Base-by-base conservation (phyloP, 2,113 vertebrate genomes). In the Alligator sinensis region DNA sequence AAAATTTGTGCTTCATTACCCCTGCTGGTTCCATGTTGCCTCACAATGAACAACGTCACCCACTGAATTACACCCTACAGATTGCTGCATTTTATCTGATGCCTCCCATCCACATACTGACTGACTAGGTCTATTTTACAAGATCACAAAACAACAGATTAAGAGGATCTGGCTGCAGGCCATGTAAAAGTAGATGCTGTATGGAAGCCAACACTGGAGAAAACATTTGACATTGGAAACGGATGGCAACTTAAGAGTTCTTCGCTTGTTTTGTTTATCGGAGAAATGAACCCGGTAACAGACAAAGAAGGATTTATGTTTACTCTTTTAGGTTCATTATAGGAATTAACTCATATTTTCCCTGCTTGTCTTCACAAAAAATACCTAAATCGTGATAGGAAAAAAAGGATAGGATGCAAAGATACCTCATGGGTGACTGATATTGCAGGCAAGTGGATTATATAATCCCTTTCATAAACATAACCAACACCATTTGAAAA, bases 221-320 rank as follows among this genome's bases (percentile, higher is more conserved):
- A 93, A 94, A 30, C 38, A 91, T 85, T 24, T 91, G 84, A 64
- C 68, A 28, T 4, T 77, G 80, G 79, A 95, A 97, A 91, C n/a
- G 57, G 55, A 88, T 27, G 38, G 92, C 94, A 97, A 97, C 85
- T 82, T 85, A 89, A 95, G 88, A 95, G 64, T 64, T 72, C 86
- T 96, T 86, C 93, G 84, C 90, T 96, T 96, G 68, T 55, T 95
- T 88, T 92, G 82, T 96, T 96, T 96, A 95, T 84, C 61, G 91
- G 66, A 83, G 88, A 91, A 27, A 63, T 64, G 77, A 94, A 75
- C 80, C 84, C 93, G 18, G 68, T 74, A 92, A 85, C 57, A 95
- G 91, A 86, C 75, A 95, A 64, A 75, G 34, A 12, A 80, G 34
- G 82, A 80, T 55, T 79, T 64, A 9, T 62, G 90, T 88, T 93